Evolutionary conservation across 2,113 vertebrate species (phyloP).

Genomic region (Azemiops feae): DNA sequence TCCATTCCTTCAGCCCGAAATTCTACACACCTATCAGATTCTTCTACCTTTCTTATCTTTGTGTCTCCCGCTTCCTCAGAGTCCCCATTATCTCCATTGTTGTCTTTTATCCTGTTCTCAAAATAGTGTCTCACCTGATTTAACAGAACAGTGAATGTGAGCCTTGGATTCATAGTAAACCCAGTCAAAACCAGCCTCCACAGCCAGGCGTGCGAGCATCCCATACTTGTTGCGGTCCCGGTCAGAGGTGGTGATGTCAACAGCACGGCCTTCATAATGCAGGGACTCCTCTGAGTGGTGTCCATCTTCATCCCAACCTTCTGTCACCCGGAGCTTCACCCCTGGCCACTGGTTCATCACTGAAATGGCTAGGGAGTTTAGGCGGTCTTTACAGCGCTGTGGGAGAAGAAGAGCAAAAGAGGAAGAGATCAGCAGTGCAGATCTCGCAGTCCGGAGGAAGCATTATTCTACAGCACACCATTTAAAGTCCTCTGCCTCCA

Average conservation of each 20-base stretch:
- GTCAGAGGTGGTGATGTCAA: constrained; percentile 98
- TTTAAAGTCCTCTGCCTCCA: neutral
- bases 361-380: constrained; percentile 96
- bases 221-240: constrained; percentile 97
- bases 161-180: constrained; percentile 98
- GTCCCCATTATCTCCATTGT: neutral
- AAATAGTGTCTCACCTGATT: constrained; percentile 83
- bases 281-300: constrained; percentile 97
- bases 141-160: constrained; percentile 97
- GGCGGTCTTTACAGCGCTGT: constrained; percentile 96
- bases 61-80: neutral
- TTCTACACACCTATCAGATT: too few relatives aligned
- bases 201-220: constrained; percentile 92
- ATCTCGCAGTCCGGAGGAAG: neutral
- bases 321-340: constrained; percentile 93
- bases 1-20: neutral
- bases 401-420: constrained; percentile 19
- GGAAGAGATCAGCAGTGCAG: constrained; percentile 14
- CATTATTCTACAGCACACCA: neutral
- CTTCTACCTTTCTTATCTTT: neutral
- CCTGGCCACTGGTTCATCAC: constrained; percentile 99
- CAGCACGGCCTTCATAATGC: constrained; percentile 95
- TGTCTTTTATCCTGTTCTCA: neutral
- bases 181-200: constrained; percentile 98
- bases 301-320: constrained; percentile 98